phyloP scores from a whole-genome alignment of 2,113 vertebrate genomes.

The Epinephelus moara region DNA sequence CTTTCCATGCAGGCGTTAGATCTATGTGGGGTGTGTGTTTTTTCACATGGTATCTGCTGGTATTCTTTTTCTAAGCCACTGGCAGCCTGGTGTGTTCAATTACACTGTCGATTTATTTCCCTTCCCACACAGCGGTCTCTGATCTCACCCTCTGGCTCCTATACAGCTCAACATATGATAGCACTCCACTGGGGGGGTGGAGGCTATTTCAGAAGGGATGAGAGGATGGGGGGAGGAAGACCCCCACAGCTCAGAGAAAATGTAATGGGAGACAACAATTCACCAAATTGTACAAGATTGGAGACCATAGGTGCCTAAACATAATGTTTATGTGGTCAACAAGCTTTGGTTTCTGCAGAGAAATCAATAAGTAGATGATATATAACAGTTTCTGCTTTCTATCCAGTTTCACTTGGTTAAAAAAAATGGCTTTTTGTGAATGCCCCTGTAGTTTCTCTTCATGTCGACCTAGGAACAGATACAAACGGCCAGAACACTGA shows the following conservation, averaged over 20 bases:
- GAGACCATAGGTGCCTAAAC: constrained; percentile 17
- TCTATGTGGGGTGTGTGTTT: constrained; percentile 66
- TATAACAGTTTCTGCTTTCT: constrained; percentile 6
- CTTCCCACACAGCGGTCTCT: constrained; percentile 77
- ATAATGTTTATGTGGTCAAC: constrained; percentile 25
- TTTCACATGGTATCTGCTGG: constrained; percentile 73
- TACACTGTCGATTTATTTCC: constrained; percentile 76
- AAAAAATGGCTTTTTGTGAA: background rate
- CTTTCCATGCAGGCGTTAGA: constrained; percentile 65
- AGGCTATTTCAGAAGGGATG: constrained; percentile 60
- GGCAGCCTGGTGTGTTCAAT: constrained; percentile 78
- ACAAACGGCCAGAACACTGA: background rate
- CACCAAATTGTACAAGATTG: constrained; percentile 43
- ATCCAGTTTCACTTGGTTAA: constrained; percentile 1
- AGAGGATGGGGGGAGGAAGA: constrained; percentile 17
- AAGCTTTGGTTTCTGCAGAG: constrained; percentile 9
- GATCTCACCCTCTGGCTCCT: constrained; percentile 76
- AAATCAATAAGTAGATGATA: constrained; percentile 1
- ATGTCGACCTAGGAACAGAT: background rate
- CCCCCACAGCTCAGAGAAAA: constrained; percentile 36
- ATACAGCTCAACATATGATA: constrained; percentile 71
- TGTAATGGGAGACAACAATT: constrained; percentile 53
- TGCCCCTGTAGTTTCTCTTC: background rate
- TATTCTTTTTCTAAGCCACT: constrained; percentile 73
- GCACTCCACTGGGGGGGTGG: constrained; percentile 40